Conservation (phyloP, 1,140 invertebrate genomes). For the Doryteuthis pealeii region DNA sequence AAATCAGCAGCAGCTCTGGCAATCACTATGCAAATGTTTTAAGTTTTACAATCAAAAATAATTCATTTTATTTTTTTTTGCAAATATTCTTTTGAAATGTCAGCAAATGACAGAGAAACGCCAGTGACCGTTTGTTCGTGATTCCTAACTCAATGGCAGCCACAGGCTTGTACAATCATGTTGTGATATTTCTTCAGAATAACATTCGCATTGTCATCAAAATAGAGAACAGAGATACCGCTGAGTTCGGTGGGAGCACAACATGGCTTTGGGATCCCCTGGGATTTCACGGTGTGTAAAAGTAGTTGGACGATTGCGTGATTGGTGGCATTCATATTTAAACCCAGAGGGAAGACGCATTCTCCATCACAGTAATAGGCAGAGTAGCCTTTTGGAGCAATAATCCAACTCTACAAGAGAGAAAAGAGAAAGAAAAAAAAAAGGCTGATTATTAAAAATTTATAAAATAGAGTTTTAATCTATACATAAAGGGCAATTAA, state of each 20-base stretch:
- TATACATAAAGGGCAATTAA: too few relatives aligned
- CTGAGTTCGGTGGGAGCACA: conserved; percentile 70
- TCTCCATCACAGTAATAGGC: conserved; percentile 70
- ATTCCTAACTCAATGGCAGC: conserved; percentile 65
- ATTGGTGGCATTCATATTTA: conserved; percentile 68
- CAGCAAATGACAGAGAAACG: too few relatives aligned
- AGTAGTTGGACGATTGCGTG: conserved; percentile 72
- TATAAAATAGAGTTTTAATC: too few relatives aligned
- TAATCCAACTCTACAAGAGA: conserved; percentile 64
- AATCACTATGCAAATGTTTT: too few relatives aligned
- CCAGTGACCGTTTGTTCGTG: too few relatives aligned
- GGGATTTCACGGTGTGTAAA: conserved; percentile 69
- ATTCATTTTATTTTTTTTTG: too few relatives aligned
- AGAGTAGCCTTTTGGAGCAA: conserved; percentile 68
- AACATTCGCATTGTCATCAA: conserved; percentile 69
- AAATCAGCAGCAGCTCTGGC: too few relatives aligned
- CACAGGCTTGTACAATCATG: conserved; percentile 71
- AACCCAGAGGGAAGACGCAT: conserved; percentile 66
- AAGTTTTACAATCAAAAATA: too few relatives aligned
- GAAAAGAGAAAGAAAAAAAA: conserved; percentile 1
- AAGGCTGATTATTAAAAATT: too few relatives aligned
- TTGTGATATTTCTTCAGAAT: conserved; percentile 71
- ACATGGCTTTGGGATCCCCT: conserved; percentile 64
- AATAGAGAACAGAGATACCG: conserved; percentile 68
- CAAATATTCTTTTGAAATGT: too few relatives aligned